These are phyloP conservation scores for Valencia hispanica DNA, from an alignment of 2,797 vertebrate genomes.

Conservation along the genomic window DNA sequence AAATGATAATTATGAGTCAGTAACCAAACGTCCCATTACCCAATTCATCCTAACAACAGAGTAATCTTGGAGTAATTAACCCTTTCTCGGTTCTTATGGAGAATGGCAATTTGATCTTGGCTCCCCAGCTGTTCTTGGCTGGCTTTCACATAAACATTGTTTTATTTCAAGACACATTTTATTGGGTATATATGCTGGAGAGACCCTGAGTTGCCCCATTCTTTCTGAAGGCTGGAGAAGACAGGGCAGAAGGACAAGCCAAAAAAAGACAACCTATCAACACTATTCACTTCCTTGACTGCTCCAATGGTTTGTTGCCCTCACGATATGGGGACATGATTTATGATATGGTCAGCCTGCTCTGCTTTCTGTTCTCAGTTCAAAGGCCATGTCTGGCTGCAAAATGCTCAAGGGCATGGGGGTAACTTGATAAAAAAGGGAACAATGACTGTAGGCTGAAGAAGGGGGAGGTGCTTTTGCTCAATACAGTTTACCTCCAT, in stretches of 20 bases:
- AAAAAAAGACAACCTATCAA: constrained; percentile 38
- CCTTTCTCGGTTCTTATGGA: constrained; percentile 43
- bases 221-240: constrained; percentile 9
- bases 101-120: constrained; percentile 41
- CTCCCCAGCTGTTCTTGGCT: constrained; percentile 18
- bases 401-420: constrained; percentile 68
- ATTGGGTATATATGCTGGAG: neutral
- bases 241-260: constrained; percentile 21
- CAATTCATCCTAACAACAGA: constrained; percentile 62
- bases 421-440: constrained; percentile 76
- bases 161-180: constrained; percentile 26
- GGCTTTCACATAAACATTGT: constrained; percentile 10
- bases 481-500: constrained; percentile 43
- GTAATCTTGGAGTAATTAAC: constrained; percentile 53
- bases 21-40: constrained; percentile 55
- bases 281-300: constrained; percentile 28
- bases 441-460: constrained; percentile 53
- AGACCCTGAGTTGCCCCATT: constrained; percentile 16
- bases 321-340: constrained; percentile 70
- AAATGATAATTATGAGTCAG: constrained; percentile 54
- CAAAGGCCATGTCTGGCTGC: constrained; percentile 67
- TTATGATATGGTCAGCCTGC: constrained; percentile 53
- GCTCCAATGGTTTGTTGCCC: constrained; percentile 52
- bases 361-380: constrained; percentile 59
- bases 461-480: constrained; percentile 17